Conservation (phyloP, 1,140 invertebrate genomes). For the Nephotettix cincticeps region DNA sequence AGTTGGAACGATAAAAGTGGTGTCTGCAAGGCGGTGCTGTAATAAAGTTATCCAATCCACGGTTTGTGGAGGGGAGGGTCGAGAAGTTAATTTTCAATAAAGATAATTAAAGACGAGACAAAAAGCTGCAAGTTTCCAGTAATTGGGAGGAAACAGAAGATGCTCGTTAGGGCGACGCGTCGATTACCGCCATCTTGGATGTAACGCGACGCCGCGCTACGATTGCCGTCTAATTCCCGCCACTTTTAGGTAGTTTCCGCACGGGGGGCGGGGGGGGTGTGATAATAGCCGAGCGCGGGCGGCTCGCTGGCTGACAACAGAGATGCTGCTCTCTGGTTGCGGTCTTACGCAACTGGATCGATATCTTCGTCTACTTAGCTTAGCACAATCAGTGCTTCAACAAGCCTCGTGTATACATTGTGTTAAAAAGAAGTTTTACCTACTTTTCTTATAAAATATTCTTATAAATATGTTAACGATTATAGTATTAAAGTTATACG, state of each 20-base stretch:
- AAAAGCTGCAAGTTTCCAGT: conserved; percentile 7
- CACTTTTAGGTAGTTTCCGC: not conserved
- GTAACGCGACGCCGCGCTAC: conserved; percentile 8
- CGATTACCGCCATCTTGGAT: conserved; percentile 6
- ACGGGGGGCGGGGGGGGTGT: not conserved
- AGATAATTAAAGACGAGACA: conserved; percentile 5
- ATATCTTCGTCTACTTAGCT: too few relatives aligned
- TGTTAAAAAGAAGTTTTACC: too few relatives aligned
- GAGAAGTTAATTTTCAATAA: conserved; percentile 11
- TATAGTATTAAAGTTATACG: too few relatives aligned
- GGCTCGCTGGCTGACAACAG: too few relatives aligned
- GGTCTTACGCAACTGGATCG: too few relatives aligned
- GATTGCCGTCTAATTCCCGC: conserved; percentile 6
- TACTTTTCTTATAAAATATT: too few relatives aligned
- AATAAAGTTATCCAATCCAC: not conserved
- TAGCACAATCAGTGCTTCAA: too few relatives aligned
- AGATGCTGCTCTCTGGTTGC: too few relatives aligned
- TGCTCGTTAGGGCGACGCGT: not conserved
- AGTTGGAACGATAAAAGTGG: not conserved
- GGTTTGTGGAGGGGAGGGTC: not conserved
- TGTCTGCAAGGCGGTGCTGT: not conserved
- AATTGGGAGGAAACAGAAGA: conserved; percentile 1
- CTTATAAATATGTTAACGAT: too few relatives aligned
- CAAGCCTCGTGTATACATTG: too few relatives aligned
- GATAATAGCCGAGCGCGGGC: not conserved